Evolutionary conservation across 2,888 invertebrate species (phyloP), one percentile per base, ranked within the genome.

Genomic region (Drosophila tanythrix): DNA sequence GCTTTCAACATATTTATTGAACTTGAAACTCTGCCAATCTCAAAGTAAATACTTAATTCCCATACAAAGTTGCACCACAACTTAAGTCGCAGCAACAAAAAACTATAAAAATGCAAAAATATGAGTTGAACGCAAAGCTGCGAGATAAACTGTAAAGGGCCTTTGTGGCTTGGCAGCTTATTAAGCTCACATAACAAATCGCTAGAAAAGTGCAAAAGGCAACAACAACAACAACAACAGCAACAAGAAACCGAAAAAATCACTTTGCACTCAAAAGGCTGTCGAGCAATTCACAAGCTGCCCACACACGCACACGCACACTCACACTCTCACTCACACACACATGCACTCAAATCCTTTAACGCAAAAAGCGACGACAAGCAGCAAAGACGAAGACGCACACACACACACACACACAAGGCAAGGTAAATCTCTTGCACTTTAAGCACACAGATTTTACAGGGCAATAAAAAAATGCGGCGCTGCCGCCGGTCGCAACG

Each of bases 191-290:
- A 78, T 67, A 61, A 74, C 53, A 77, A 77, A 69, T 63, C 52
- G 69, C 69, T 67, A 56, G 70, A 74, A 70, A 74, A 79, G 66
- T 72, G 79, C 71, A 77, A 83, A 71, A 79, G 61, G 56, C 75
- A 83, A 56, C 75, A 83, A 77, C 82, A 67, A 31, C 53, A 46
- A 21, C 75, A 66, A 61, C 46, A 21, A 46, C 46, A 43, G 21
- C 46, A 46, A 29, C 55, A 27, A 55, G 31, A 10, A 33, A 53
- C 15, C 8, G 36, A 56, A 27, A 38, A 79, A 84, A 84, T 84
- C 88, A 78, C 76, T 73, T 71, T 87, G 84, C 81, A 82, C 84
- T 84, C 88, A 79, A 87, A 83, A 72, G 71, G 66, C 70, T 74
- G 80, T 78, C 66, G 77, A 76, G 71, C 79, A 69, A 74, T 76